phyloP scores from a whole-genome alignment of 53 echinoderm and acorn worm species.

The Arbacia lixula region DNA sequence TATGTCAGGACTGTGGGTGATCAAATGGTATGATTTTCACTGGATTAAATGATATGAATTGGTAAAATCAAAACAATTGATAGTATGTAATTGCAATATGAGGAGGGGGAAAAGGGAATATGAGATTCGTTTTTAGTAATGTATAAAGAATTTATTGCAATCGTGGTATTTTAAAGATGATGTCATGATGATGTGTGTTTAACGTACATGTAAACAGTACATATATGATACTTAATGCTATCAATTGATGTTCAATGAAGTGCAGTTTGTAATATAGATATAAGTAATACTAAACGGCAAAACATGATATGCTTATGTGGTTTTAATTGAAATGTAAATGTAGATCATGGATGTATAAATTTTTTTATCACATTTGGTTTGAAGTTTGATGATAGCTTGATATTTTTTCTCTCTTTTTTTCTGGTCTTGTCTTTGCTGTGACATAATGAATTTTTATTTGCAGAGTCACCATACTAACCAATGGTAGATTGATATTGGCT shows the following conservation, averaged over 20 bases:
- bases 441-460: slow-evolving; percentile 44
- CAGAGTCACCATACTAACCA: slow-evolving; percentile 45
- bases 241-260: slow-evolving; percentile 33
- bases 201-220: slow-evolving; percentile 46
- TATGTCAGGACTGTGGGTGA: no score
- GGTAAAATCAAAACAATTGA: no score
- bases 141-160: no score
- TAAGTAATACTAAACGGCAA: slow-evolving; percentile 42
- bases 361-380: slow-evolving; percentile 47
- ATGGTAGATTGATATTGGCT: slow-evolving; percentile 53
- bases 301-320: slow-evolving; percentile 14
- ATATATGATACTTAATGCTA: slow-evolving; percentile 46
- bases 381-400: slow-evolving; percentile 40
- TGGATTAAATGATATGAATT: no score
- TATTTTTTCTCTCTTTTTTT: slow-evolving; percentile 3
- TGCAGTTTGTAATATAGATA: slow-evolving; percentile 53
- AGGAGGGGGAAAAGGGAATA: no score
- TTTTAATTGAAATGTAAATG: slow-evolving; percentile 50
- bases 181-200: slow-evolving; percentile 19
- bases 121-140: no score
- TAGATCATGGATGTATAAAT: slow-evolving; percentile 55
- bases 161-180: no score
- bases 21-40: no score
- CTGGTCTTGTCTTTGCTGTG: slow-evolving; percentile 55
- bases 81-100: no score